Evolutionary conservation across 2,888 invertebrate genomes (phyloP), one percentile per base, ranked within the genome.

Genomic region (Cataglyphis livida): DNA sequence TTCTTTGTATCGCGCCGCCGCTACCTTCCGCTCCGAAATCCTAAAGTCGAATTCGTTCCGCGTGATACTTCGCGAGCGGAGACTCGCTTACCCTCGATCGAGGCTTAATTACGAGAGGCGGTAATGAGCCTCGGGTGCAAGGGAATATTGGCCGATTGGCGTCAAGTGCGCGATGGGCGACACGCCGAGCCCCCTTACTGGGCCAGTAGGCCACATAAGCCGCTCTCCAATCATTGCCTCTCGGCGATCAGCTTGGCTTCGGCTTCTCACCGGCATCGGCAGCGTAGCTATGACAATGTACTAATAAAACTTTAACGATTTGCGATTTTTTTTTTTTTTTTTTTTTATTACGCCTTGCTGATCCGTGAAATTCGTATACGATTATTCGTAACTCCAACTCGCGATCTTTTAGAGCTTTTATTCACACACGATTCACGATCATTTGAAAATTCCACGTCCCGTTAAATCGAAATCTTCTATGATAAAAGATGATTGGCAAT

Each of bases 151-250:
- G 70, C 41, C 41, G 54, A 78, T 59, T 18, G 70, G 32, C 71
- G 41, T 25, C 51, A 71, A 71, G 44, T 71, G 35, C 59, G 57
- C 35, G 25, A 65, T 65, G 32, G 74, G 32, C 66, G 66, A 68
- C 32, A 70, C 25, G 32, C 44, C 28, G 32, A 32, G 38, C 1
- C 70, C 25, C n/a, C 57, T 79, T 79, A 79, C 71, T 79, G 32
- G 78, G 78, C 78, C 71, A 79, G 78, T 79, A 79, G 78, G 78
- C 78, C 78, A 78, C 70, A 70, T 71, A 79, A 54, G 78, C 71
- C 78, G 59, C 78, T 79, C 78, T 79, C 59, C 71, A 57, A 71
- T 79, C 71, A 35, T 79, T 79, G 78, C 71, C 78, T 71, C 71
- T 79, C 44, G 78, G 78, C 71, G 57, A 79, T 79, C 78, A 15